Evolutionary conservation across 2,888 invertebrate genomes (phyloP), one percentile per base, ranked within the genome.

Genomic region (Belgica antarctica): DNA sequence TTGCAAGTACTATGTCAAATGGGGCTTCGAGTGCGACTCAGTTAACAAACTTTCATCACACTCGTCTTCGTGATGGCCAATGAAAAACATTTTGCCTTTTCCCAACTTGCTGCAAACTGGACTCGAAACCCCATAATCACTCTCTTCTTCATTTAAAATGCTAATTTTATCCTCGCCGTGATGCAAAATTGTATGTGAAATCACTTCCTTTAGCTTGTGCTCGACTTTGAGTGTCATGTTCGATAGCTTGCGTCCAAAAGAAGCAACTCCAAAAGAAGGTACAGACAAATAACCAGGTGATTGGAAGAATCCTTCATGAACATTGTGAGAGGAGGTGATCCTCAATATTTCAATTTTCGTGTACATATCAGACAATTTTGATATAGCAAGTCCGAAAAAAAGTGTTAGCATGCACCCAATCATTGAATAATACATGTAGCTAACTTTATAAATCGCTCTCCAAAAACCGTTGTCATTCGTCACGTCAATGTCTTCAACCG

Each of bases 381-480:
- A 93, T 41, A 89, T 87, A 1, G 86, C 70, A 52, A 90, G 79
- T 0, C 94, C 94, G 10, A 90, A 81, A 12, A 89, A 75, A 24
- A 94, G 79, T 0, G 92, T 92, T 0, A 87, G 81, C 2, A 87
- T 73, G 73, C 89, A 89, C 1, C 94, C 94, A 71, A 94, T 85
- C 69, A 87, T 87, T 5, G 93, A 91, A 80, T 94, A 95, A 94
- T 94, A 95, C 76, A 95, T 84, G 78, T 94, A 95, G 28, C 92
- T 92, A 68, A 93, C 81, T n/a, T 86, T 84, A 77, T 89, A 92
- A 71, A 92, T 77, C 77, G 83, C 80, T 75, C 78, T 3, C 8
- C 34, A 61, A 15, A 34, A 41, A 2, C 61, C 25, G 8, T 22
- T 24, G 25, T 31, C 36, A 8, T 52, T 31, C 22, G 19, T 22